phyloP scores from a whole-genome alignment of 2,113 vertebrate species.

The Perca flavescens region DNA sequence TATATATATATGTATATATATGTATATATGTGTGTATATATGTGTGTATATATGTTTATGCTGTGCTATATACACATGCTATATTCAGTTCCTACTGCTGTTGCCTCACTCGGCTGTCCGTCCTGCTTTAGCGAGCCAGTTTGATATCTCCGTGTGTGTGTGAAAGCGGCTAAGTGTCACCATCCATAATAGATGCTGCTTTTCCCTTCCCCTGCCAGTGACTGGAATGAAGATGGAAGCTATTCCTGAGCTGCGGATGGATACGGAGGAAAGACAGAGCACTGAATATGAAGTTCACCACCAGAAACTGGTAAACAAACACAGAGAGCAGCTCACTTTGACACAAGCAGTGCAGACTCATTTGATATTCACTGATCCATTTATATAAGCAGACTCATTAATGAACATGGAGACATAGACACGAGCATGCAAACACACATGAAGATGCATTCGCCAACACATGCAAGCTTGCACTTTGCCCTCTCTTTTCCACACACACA shows the following conservation, averaged over 20 bases:
- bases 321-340: not conserved
- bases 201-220: conserved; percentile 79
- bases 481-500: not conserved
- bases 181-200: conserved; percentile 53
- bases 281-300: conserved; percentile 96
- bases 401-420: not conserved
- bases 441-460: conserved; percentile 13
- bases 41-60: no score
- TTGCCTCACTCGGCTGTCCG: not conserved
- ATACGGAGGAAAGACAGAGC: conserved; percentile 92
- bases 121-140: not conserved
- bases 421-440: not conserved
- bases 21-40: no score
- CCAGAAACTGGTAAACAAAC: conserved; percentile 91
- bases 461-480: conserved; percentile 8
- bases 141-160: conserved; percentile 30
- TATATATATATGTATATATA: no score
- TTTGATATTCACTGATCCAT: not conserved
- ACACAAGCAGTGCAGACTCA: not conserved
- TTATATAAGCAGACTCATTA: not conserved
- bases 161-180: conserved; percentile 28
- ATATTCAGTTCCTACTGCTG: conserved; percentile 1
- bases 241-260: conserved; percentile 94
- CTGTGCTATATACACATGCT: not conserved
- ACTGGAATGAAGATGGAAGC: conserved; percentile 94